Conservation (phyloP, 2,888 invertebrate genomes). For the Stratiomys singularior region DNA sequence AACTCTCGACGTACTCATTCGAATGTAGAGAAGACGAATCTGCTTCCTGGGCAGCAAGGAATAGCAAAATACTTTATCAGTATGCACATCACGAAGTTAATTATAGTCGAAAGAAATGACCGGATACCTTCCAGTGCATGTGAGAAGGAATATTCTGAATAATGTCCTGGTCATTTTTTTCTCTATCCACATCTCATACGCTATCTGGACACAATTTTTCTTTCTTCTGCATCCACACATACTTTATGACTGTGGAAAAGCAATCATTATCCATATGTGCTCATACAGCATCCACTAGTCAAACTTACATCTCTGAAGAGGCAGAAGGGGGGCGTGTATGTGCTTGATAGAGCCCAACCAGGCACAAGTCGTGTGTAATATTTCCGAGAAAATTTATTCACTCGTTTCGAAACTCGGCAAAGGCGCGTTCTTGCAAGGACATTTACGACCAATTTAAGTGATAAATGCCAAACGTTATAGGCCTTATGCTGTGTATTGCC, state of each 20-base stretch:
- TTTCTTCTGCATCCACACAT: neutral
- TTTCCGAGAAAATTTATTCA: constrained; percentile 37
- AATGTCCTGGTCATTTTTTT: neutral
- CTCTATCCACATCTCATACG: neutral
- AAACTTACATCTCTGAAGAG: neutral
- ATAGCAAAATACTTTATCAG: neutral
- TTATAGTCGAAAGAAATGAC: neutral
- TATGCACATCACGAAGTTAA: neutral
- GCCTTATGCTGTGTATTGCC: constrained; percentile 33
- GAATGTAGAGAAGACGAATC: too few relatives aligned
- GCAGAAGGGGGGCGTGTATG: neutral
- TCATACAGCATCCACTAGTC: neutral
- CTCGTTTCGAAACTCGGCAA: neutral
- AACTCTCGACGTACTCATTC: too few relatives aligned
- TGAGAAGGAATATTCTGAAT: neutral
- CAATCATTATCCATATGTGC: neutral
- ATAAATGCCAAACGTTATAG: constrained; percentile 42
- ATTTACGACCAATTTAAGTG: constrained; percentile 46
- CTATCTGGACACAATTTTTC: neutral
- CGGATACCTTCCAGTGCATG: neutral
- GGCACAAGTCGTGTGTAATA: constrained; percentile 6
- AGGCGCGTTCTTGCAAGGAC: constrained; percentile 40
- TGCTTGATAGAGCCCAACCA: neutral
- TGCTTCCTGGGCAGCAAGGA: too few relatives aligned
- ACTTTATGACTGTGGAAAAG: neutral